These are phyloP conservation scores for Perca schrenkii DNA, from an alignment of 2,113 vertebrate genomes.

Conservation along the genomic window DNA sequence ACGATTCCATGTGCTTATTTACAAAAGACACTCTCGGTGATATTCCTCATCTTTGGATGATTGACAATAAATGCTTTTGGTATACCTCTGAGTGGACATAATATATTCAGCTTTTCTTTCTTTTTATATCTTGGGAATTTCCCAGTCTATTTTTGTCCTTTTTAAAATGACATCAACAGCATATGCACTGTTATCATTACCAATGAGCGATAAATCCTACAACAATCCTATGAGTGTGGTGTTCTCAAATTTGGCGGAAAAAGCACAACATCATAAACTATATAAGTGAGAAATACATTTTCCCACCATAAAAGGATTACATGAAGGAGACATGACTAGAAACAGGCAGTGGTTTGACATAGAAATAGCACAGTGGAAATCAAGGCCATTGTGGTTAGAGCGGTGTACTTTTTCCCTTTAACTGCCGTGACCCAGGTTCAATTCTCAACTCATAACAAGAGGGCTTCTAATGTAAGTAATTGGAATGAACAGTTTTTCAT, in stretches of 20 bases:
- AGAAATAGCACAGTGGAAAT: constrained; percentile 72
- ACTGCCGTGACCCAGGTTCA: constrained; percentile 60
- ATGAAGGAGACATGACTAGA: constrained; percentile 70
- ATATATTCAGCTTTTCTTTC: constrained; percentile 39
- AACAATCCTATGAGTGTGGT: constrained; percentile 34
- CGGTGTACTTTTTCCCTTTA: constrained; percentile 53
- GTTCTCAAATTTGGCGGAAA: constrained; percentile 50
- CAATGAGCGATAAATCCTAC: constrained; percentile 56
- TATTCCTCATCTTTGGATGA: constrained; percentile 9
- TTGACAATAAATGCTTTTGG: constrained; percentile 1
- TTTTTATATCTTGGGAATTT: constrained; percentile 39
- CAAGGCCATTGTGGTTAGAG: constrained; percentile 57
- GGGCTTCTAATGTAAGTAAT: not conserved
- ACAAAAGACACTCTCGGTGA: not conserved
- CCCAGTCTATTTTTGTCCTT: constrained; percentile 44
- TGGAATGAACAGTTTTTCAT: constrained; percentile 9
- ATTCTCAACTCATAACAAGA: constrained; percentile 40
- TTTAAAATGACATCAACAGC: constrained; percentile 36
- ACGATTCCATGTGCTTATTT: constrained; percentile 25
- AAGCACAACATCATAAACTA: constrained; percentile 40
- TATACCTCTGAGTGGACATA: constrained; percentile 14
- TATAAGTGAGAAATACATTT: constrained; percentile 68
- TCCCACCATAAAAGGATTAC: constrained; percentile 72
- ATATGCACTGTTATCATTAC: constrained; percentile 53
- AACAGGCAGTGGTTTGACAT: constrained; percentile 70